These are phyloP conservation scores for Notarius lentiginosus DNA, from an alignment of 2,113 vertebrate genomes.

Conservation along the genomic window DNA sequence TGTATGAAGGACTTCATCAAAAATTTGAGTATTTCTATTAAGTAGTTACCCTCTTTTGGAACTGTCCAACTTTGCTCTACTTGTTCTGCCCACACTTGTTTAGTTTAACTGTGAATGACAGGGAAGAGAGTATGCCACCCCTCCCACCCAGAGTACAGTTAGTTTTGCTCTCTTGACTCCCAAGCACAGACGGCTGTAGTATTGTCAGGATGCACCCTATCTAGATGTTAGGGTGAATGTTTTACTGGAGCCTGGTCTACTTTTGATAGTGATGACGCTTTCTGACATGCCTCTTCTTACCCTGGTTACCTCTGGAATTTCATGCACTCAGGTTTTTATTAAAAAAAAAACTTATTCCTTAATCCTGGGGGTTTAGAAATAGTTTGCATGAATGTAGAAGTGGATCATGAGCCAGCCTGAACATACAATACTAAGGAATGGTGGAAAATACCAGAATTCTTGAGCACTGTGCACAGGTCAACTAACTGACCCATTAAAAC, in stretches of 20 bases:
- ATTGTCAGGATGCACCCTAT: neutral
- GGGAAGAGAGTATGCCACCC: neutral
- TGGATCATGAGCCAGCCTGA: neutral
- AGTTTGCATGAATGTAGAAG: neutral
- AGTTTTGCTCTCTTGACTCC: neutral
- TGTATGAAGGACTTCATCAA: neutral
- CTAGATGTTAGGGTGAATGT: neutral
- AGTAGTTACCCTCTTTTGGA: neutral
- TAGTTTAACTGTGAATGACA: neutral
- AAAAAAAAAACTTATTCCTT: neutral
- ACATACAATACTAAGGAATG: slow-evolving; percentile 24
- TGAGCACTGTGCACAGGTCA: slow-evolving; percentile 27
- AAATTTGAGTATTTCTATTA: neutral
- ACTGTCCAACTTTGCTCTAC: neutral
- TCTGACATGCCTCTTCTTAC: neutral
- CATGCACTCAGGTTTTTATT: neutral
- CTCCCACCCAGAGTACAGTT: neutral
- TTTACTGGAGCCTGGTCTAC: neutral
- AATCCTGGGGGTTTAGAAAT: slow-evolving; percentile 22
- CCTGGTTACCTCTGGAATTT: neutral
- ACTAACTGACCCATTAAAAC: slow-evolving; percentile 59
- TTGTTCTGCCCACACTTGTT: neutral
- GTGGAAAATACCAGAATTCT: slow-evolving; percentile 25
- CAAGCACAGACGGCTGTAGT: neutral
- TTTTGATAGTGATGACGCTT: neutral